A percentile compares a stretch with the other conserved stretches of the same genome.
These are phyloP conservation scores for Pristionchus mayeri DNA, from an alignment of 2,888 invertebrate genomes.

Conservation along the genomic window DNA sequence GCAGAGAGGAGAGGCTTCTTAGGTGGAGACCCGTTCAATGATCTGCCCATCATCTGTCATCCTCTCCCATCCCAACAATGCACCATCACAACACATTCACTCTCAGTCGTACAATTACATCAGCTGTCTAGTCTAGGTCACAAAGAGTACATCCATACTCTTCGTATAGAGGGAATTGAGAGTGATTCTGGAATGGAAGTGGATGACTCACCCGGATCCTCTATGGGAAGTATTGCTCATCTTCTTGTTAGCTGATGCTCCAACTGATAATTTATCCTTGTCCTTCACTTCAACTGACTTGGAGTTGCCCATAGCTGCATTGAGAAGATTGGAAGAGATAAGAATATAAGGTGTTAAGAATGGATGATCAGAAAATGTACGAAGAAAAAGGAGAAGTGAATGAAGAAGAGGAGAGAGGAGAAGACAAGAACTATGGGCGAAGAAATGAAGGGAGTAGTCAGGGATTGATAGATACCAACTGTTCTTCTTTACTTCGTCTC, in stretches of 20 bases:
- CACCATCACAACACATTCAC: constrained; percentile 14
- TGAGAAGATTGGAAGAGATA: neutral
- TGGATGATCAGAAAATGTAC: neutral
- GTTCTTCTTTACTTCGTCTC: constrained; percentile 5
- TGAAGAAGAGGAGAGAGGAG: neutral
- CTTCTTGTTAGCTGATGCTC: neutral
- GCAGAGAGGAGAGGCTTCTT: constrained; percentile 60
- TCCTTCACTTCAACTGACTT: constrained; percentile 5
- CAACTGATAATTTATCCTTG: neutral
- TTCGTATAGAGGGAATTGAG: no score
- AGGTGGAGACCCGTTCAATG: neutral
- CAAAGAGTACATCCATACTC: neutral
- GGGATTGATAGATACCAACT: constrained; percentile 30
- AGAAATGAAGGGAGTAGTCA: neutral
- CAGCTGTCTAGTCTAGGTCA: neutral
- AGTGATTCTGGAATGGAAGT: neutral
- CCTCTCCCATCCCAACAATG: neutral
- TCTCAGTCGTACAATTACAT: no score
- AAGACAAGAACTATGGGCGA: neutral
- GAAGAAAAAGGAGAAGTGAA: neutral
- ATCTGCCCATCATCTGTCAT: no score
- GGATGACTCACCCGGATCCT: neutral
- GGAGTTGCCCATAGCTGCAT: neutral
- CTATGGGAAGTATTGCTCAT: neutral
- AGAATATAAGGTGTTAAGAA: neutral